phyloP scores from a whole-genome alignment of 1,140 invertebrate species.

The Belonocnema kinseyi region DNA sequence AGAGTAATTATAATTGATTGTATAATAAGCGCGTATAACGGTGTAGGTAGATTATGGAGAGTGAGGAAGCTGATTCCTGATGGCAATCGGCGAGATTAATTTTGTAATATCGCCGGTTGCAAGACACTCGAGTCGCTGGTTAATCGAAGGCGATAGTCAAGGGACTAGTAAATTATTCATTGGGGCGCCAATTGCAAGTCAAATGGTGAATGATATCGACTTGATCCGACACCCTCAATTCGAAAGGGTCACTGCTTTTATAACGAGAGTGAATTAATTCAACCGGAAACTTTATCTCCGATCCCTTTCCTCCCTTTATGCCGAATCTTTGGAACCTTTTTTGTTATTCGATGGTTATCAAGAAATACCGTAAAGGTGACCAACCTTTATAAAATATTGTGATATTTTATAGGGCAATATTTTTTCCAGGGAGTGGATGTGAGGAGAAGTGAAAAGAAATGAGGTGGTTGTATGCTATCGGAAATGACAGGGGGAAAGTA shows the following conservation, averaged over 20 bases:
- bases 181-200: conserved; percentile 47
- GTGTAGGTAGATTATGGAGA: conserved; percentile 45
- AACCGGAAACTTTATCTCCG: not conserved
- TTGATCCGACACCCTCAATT: conserved; percentile 43
- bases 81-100: conserved; percentile 47
- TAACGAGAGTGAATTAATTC: conserved; percentile 35
- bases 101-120: conserved; percentile 48
- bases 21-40: conserved; percentile 43
- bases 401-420: no score
- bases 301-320: not conserved
- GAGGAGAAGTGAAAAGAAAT: no score
- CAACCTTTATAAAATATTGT: no score
- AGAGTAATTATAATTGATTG: conserved; percentile 17
- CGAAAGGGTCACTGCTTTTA: conserved; percentile 44
- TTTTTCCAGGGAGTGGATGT: no score
- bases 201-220: conserved; percentile 43
- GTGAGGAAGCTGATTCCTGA: conserved; percentile 48
- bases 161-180: conserved; percentile 53
- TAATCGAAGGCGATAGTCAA: conserved; percentile 52
- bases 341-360: not conserved
- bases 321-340: not conserved
- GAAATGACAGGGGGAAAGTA: no score
- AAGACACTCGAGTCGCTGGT: conserved; percentile 42
- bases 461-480: no score
- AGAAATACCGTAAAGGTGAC: no score